Base-by-base conservation (phyloP, 2,888 invertebrate genomes). In the Deilephila elpenor region DNA sequence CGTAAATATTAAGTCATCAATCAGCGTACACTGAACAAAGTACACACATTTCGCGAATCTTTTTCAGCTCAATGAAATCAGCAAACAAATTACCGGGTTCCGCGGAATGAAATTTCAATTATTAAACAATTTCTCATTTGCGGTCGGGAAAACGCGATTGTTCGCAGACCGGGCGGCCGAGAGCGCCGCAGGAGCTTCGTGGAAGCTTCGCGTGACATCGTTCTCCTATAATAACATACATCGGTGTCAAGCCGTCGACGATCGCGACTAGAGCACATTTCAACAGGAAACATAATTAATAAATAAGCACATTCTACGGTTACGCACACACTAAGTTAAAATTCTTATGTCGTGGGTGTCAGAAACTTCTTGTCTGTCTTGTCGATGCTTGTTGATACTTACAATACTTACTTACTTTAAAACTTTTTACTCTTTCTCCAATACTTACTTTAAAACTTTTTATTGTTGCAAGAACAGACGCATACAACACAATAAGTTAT, bases 101-200 rank as follows among this genome's bases (percentile, higher is more conserved):
- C 51, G 25, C 71, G 70, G 70, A 70, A 76, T 77, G 73, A 76
- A 75, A 76, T 75, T 70, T 70, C 73, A 77, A 77, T 76, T 78
- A 75, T 77, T 75, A 74, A 75, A 74, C 75, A 73, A 75, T 76
- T 73, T 74, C 72, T 73, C 75, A 70, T 74, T 73, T 72, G 59
- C 67, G 44, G 70, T 17, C 25, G 73, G 71, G 29, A 34, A 25
- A 60, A 61, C 71, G 72, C 59, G 53, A 73, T 70, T 74, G 75
- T 70, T 64, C 62, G 56, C 74, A 74, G 64, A 64, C 71, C 37
- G 29, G 51, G 19, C 34, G 59, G 25, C 11, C 14, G 60, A 20
- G 60, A 29, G 29, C 17, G 60, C 29, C 29, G 60, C 29, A 29
- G 29, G 60, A 29, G 17, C 14, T 17, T 29, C 5, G 60, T 17